Conservation (phyloP, 1,140 invertebrate genomes). For the Battus philenor region DNA sequence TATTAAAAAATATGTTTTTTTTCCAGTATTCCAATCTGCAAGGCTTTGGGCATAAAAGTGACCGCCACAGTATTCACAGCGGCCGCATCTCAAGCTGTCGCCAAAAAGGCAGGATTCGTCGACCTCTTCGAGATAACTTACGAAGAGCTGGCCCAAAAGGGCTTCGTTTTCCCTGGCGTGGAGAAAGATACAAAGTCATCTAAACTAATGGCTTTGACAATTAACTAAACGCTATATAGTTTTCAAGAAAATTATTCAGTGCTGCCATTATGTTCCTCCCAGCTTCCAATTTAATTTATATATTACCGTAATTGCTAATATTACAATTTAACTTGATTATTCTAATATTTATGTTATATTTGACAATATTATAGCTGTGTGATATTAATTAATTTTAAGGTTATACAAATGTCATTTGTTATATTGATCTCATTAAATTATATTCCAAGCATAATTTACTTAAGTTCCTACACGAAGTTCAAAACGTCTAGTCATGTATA, state of each 20-base stretch:
- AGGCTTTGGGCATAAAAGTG: conserved; percentile 55
- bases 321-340: neutral
- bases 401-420: no score
- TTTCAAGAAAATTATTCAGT: neutral
- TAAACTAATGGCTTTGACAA: conserved; percentile 57
- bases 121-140: conserved; percentile 59
- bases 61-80: conserved; percentile 72
- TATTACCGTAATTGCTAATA: neutral
- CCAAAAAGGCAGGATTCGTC: conserved; percentile 64
- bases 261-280: conserved; percentile 1
- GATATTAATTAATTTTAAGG: no score
- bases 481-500: no score
- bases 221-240: conserved; percentile 23
- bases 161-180: conserved; percentile 58
- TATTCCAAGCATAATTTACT: no score
- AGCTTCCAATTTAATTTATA: no score
- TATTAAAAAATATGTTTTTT: no score
- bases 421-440: no score
- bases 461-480: no score
- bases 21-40: conserved; percentile 64
- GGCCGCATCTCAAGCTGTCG: conserved; percentile 63
- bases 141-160: conserved; percentile 55
- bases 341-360: neutral
- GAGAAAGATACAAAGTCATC: conserved; percentile 57
- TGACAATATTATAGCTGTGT: no score